phyloP scores from a whole-genome alignment of 2,888 invertebrate genomes.

The Pimpla rufipes region DNA sequence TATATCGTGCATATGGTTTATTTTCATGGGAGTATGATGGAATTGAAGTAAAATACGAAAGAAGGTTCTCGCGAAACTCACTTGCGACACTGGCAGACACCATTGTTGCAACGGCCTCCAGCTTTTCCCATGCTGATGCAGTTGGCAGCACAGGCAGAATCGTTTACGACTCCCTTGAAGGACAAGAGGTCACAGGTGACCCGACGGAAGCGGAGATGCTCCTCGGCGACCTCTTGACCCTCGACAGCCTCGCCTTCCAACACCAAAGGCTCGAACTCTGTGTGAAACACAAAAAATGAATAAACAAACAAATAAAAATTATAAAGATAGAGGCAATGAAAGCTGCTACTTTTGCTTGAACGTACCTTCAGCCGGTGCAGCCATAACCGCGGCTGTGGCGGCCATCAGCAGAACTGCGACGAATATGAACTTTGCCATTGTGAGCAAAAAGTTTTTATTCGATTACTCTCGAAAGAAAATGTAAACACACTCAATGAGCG shows the following conservation, averaged over 20 bases:
- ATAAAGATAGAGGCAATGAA: background rate
- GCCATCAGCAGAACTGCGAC: conserved; percentile 58
- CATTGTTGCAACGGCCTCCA: conserved; percentile 78
- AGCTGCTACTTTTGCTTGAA: background rate
- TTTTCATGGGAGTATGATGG: background rate
- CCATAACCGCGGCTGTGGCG: conserved; percentile 50
- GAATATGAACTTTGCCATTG: conserved; percentile 67
- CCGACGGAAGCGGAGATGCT: conserved; percentile 78
- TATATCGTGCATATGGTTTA: too few species aligned
- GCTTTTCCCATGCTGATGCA: conserved; percentile 80
- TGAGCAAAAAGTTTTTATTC: background rate
- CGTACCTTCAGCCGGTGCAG: conserved; percentile 61
- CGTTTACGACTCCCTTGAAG: conserved; percentile 71
- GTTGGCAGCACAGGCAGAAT: conserved; percentile 80
- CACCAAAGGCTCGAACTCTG: conserved; percentile 44
- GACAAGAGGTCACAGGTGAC: conserved; percentile 80
- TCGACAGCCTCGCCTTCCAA: background rate
- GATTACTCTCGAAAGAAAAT: background rate
- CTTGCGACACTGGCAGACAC: conserved; percentile 79
- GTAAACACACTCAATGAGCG: background rate
- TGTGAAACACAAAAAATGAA: background rate
- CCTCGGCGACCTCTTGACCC: conserved; percentile 40
- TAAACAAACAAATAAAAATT: background rate
- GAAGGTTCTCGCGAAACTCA: conserved; percentile 61
- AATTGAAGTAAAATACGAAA: background rate